Base-by-base conservation (phyloP, 2,888 invertebrate species). In the Zygothrica quintamaculata region DNA sequence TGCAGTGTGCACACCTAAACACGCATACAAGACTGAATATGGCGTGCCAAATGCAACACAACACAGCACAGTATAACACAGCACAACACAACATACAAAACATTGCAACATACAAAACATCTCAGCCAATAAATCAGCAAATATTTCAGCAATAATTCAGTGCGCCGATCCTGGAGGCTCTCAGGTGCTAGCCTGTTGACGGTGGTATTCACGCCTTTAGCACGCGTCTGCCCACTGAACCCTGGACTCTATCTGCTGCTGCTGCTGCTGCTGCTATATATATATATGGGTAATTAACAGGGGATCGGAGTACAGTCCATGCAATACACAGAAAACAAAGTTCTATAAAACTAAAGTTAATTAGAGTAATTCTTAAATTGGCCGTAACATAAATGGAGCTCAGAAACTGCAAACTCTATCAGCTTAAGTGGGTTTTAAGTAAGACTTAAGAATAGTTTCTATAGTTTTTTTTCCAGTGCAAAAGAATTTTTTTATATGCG, bases 151-250 rank as follows among this genome's bases (percentile, higher is more conserved):
- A 87, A 88, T 87, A 86, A 88, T 86, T 87, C 80, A 87, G 75
- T 53, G 42, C 29, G 25, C 34, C 44, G 56, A 52, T 55, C 57
- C 58, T 40, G 47, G 33, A 50, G 47, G 18, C 18, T 22, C 58
- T 62, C 52, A 81, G 88, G 89, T 87, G 89, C 85, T 81, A 89
- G 74, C 77, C 75, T 89, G 88, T 88, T 89, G 89, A 89, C 75
- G 88, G 77, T 82, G 71, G 74, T 55, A 84, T 89, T 89, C 88
- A 89, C 89, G 89, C 89, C 89, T 89, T 42, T 44, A 70, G 74
- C 82, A 75, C 79, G 77, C 75, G 74, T 69, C 80, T 58, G 40
- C 43, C 50, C 58, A 53, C 48, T 33, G 65, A 40, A 47, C 48
- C 13, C 48, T 18, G 15, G 13, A 26, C 15, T 42, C 69, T 46